A percentile compares a stretch with the other conserved stretches of the same genome.
These are phyloP conservation scores for Prorops nasuta DNA, from an alignment of 1,140 invertebrate genomes.

Conservation along the genomic window DNA sequence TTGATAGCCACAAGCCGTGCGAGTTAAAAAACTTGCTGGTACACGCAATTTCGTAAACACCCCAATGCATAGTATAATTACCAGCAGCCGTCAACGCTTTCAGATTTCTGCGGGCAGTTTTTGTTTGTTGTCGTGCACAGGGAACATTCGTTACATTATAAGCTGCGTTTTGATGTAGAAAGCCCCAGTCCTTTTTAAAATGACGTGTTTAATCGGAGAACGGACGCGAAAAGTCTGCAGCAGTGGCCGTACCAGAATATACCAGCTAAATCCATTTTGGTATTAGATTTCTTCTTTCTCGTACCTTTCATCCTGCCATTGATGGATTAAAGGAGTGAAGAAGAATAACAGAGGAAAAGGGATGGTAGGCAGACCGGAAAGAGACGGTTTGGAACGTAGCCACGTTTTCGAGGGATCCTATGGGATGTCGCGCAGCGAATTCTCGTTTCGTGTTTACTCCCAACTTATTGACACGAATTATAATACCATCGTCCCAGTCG, in stretches of 20 bases:
- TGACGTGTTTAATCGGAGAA: too few species aligned
- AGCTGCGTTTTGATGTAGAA: conserved; percentile 32
- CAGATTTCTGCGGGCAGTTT: conserved; percentile 13
- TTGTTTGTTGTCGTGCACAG: conserved; percentile 23
- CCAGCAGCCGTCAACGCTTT: conserved; percentile 15
- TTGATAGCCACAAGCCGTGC: conserved; percentile 5
- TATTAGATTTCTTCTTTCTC: conserved; percentile 37
- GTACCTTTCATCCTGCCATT: conserved; percentile 34
- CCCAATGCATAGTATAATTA: conserved; percentile 21
- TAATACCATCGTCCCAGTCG: too few species aligned
- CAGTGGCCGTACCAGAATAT: conserved; percentile 27
- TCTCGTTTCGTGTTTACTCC: conserved; percentile 2
- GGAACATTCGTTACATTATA: conserved; percentile 29
- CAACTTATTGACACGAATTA: conserved; percentile 14
- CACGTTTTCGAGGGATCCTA: conserved; percentile 15
- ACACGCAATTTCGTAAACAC: conserved; percentile 19
- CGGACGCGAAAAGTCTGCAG: too few species aligned
- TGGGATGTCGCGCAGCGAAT: too few species aligned
- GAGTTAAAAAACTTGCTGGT: conserved; percentile 18
- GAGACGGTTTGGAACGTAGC: conserved; percentile 27
- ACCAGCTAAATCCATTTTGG: conserved; percentile 41
- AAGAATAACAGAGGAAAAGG: conserved; percentile 8
- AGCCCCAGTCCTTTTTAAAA: too few species aligned
- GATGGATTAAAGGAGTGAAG: conserved; percentile 34
- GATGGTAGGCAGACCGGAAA: conserved; percentile 5